Evolutionary conservation across 2,888 invertebrate genomes (phyloP).

Genomic region (Conchocele bisecta): DNA sequence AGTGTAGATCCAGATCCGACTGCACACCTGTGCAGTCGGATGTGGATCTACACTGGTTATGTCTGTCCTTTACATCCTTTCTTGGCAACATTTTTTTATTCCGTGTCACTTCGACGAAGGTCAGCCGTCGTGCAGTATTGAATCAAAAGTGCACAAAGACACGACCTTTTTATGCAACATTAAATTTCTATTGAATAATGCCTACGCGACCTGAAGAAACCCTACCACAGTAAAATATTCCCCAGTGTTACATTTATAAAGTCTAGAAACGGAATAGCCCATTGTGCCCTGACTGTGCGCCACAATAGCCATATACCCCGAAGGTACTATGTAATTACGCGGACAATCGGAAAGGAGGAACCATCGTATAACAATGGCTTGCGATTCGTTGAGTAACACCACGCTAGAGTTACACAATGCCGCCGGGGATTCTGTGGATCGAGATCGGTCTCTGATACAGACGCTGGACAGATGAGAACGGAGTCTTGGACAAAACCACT

Average conservation of each 20-base stretch:
- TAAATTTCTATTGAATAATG: slow-evolving; percentile 27
- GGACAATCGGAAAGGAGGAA: slow-evolving; percentile 36
- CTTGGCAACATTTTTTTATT: no score
- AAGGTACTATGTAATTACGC: slow-evolving; percentile 25
- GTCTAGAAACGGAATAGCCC: slow-evolving; percentile 43
- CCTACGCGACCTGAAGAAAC: slow-evolving; percentile 3
- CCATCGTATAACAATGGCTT: slow-evolving; percentile 12
- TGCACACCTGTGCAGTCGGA: no score
- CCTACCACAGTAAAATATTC: slow-evolving; percentile 22
- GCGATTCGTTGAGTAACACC: slow-evolving; percentile 16
- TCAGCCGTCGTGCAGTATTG: slow-evolving; percentile 16
- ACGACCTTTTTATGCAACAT: slow-evolving; percentile 28
- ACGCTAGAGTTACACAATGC: slow-evolving; percentile 49
- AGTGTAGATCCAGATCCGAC: no score
- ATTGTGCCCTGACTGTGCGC: slow-evolving; percentile 22
- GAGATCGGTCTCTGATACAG: slow-evolving; percentile 24
- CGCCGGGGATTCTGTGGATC: slow-evolving; percentile 25
- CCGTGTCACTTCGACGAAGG: no score
- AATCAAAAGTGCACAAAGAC: slow-evolving; percentile 18
- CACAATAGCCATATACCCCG: slow-evolving; percentile 29
- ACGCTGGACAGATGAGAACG: slow-evolving; percentile 51
- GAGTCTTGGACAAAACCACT: slow-evolving; percentile 26
- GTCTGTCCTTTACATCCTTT: no score
- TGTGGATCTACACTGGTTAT: no score
- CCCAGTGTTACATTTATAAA: no score